Evolutionary conservation across 92 coral and sea anemone genomes (phyloP), one percentile per base, ranked within the genome.

Genomic region (Galaxea fascicularis): DNA sequence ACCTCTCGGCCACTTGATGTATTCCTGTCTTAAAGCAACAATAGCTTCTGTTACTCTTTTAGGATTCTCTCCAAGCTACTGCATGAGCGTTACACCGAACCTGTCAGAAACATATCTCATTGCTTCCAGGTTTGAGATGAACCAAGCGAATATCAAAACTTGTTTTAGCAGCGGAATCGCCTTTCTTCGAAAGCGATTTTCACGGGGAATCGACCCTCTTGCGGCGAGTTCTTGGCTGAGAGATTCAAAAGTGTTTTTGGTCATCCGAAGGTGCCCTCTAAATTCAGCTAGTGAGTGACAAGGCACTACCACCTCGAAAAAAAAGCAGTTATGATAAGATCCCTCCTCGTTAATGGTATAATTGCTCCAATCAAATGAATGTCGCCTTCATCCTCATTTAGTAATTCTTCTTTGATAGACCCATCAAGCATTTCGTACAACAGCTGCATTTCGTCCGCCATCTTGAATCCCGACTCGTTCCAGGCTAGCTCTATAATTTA

Each of bases 91-190:
- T 35, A 90, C 80, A 29, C 86, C 27, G 57, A 80, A 86, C 58
- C 85, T 52, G 51, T 90, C 83, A 1, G 89, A 71, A 22, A 87
- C 91, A 20, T 78, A 78, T 56, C 89, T 59, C 26, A 77, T 90
- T 1, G 65, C 57, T 65, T 90, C 94, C 9, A 28, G 29, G 65
- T 86, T 87, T 13, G 94, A 76, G 6, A 87, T 73, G 11, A 58
- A 83, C 94, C 94, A 90, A 26, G 87, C 30, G 82, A 82, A 87
- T 4, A 66, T 49, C 45, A 81, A 68, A 22, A 90, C 76, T 31
- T 90, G 93, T 58, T 90, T 81, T 8, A 64, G 17, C 0, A 67
- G 51, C 28, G 91, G 89, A 41, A 91, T 91, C 16, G 91, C 82
- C 67, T 56, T 56, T 56, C 62, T 56, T 56, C 62, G n/a, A 56